Evolutionary conservation across 2,113 vertebrate genomes (phyloP), one percentile per base, ranked within the genome.

Genomic region (Neotragus pygmaeus): DNA sequence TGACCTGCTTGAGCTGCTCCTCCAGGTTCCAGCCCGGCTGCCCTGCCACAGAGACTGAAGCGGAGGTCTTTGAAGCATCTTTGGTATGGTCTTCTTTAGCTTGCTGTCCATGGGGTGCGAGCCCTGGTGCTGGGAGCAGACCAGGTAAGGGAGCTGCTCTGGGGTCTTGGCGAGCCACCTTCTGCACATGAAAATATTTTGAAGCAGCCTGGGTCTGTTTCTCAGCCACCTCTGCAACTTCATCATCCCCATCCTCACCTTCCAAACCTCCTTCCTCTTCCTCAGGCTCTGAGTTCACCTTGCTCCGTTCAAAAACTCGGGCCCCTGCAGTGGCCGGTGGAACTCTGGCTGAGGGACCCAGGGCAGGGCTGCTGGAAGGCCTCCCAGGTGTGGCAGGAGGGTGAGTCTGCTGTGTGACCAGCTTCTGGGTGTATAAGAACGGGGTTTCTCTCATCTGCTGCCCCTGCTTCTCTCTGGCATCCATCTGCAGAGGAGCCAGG

Each of bases 1-100:
- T 99, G 97, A 99, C 99, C 99, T 99, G 99, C 98, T 99, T 99
- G 58, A 99, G 98, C 47, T 99, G 99, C 85, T 99, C 99, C 0
- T 99, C 99, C 80, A 98, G 98, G 86, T 98, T 98, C 99, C 99
- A 99, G 97, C 98, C 98, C 0, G 98, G 97, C 21, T 99, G 99
- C 81, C 98, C 99, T 3, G 99, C 98, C 0, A 99, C 94, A 0
- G 99, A 98, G 6, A 97, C 90, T 2, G 98, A 97, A 33, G 98
- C 95, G 0, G 98, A 98, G 15, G 98, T 98, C 7, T 96, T 98
- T 25, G 99, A 82, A 88, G 99, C 98, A 95, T 99, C 99, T 96
- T 99, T 99, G 97, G 99, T 99, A 11, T 98, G 99, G 97, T 99
- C 99, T 94, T 99, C 99, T 93, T 99, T 99, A 88, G 99, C 97